Percentiles rank a stretch among this genome's conserved stretches.
phyloP scores from a whole-genome alignment of 2,797 vertebrate species.

The Threskiornis aethiopicus region DNA sequence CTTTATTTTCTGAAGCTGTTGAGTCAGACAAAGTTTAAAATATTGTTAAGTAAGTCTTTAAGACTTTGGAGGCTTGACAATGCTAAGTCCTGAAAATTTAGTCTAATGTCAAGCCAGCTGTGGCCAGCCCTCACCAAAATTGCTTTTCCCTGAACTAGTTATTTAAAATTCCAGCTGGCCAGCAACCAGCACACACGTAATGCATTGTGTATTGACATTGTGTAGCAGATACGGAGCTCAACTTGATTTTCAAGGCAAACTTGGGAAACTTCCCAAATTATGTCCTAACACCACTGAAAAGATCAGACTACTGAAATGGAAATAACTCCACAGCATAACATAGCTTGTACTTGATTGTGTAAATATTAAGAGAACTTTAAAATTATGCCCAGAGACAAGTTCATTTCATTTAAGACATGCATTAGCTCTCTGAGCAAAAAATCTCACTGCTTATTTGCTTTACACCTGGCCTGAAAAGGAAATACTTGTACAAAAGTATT shows the following conservation, averaged over 20 bases:
- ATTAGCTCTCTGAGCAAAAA: not conserved
- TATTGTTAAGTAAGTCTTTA: not conserved
- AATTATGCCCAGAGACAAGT: not conserved
- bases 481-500: not conserved
- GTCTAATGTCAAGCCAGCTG: constrained; percentile 10
- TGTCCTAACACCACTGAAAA: not conserved
- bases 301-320: not conserved
- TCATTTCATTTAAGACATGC: not conserved
- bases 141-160: constrained; percentile 20
- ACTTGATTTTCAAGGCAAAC: not conserved
- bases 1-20: not conserved
- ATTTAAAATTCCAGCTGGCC: constrained; percentile 11
- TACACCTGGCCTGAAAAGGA: not conserved
- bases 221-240: not conserved
- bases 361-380: not conserved
- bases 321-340: not conserved
- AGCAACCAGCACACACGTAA: not conserved
- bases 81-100: not conserved
- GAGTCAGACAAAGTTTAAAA: constrained; percentile 14
- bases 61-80: not conserved
- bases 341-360: not conserved
- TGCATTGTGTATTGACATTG: not conserved
- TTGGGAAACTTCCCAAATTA: not conserved
- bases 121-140: constrained; percentile 19
- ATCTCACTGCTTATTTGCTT: not conserved